phyloP scores from a whole-genome alignment of 2,797 vertebrate species.

The Peromyscus aztecus region DNA sequence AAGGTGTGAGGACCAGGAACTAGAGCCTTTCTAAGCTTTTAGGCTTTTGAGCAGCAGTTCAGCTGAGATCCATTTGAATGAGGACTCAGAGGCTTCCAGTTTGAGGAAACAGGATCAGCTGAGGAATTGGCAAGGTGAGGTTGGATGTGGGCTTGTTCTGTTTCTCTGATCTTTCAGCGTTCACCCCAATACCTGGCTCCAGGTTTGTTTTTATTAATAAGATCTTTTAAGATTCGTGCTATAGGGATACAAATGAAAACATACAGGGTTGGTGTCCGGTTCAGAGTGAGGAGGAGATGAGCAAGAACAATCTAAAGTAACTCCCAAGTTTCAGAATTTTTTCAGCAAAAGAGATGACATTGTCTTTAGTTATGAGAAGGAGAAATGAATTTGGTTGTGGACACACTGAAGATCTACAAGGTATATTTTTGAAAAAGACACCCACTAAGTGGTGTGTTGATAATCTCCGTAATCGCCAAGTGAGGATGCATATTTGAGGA shows the following conservation, averaged over 20 bases:
- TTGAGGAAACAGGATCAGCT: too few species aligned
- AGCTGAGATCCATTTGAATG: too few species aligned
- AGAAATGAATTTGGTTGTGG: not conserved
- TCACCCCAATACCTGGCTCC: too few species aligned
- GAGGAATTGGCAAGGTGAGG: too few species aligned
- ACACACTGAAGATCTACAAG: not conserved
- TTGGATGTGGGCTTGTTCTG: too few species aligned
- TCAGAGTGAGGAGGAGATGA: not conserved
- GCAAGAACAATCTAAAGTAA: slow-evolving; percentile 15
- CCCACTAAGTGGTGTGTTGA: not conserved
- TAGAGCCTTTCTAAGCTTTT: too few species aligned
- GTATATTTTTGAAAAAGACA: not conserved
- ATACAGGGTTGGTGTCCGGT: not conserved
- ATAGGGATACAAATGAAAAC: not conserved
- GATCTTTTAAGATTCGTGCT: too few species aligned
- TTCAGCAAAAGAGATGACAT: not conserved
- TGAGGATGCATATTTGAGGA: not conserved
- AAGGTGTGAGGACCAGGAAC: too few species aligned
- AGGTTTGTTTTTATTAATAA: too few species aligned
- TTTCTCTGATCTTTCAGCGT: too few species aligned
- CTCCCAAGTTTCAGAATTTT: slow-evolving; percentile 16
- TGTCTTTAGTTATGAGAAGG: not conserved
- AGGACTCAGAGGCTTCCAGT: too few species aligned
- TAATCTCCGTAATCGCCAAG: not conserved
- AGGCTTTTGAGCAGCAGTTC: too few species aligned